Evolutionary conservation across 2,113 vertebrate genomes (phyloP), one percentile per base, ranked within the genome.

Genomic region (Empidonax traillii): DNA sequence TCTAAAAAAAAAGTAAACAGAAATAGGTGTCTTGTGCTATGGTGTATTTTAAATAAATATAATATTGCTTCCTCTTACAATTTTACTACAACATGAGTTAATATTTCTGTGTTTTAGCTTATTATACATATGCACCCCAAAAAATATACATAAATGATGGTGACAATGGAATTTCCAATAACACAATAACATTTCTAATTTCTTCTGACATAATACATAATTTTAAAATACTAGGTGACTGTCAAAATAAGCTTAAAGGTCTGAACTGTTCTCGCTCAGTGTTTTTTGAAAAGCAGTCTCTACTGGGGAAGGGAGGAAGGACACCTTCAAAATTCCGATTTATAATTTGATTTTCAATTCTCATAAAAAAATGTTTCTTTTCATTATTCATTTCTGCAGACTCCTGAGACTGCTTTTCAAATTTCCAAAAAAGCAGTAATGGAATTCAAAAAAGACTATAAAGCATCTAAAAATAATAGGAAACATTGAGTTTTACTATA

Each of bases 291-390:
- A 74, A 78, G 8, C 44, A 61, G 4, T 35, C 7, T 61, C 44
- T 43, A 7, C 17, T 47, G 27, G 69, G 21, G 51, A 88, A 79
- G 22, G 15, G 63, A 85, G 63, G 18, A 83, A 78, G 15, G n/a
- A 78, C 49, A 81, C 18, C 24, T 96, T 82, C 49, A 81, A 89
- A 83, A 73, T 51, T 65, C 33, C 37, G 27, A 47, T 86, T 95
- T 94, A 61, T 72, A 89, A 62, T 86, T 71, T 95, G 56, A 63
- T 94, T 74, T 96, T 89, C 87, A 82, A 30, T 58, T 75, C 59
- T 86, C 59, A 17, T 66, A 89, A 92, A 71, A 44, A n/a, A 24
- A 5, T 58, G 3, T 55, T 39, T 63, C 3, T 68, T 94, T 88
- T 96, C n/a, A 52, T 87, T 85, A 73, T 68, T 93, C 51, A 85